Percentiles rank a stretch among this genome's conserved stretches.
Conservation (phyloP, 2,888 invertebrate species). For the Congeria kusceri region DNA sequence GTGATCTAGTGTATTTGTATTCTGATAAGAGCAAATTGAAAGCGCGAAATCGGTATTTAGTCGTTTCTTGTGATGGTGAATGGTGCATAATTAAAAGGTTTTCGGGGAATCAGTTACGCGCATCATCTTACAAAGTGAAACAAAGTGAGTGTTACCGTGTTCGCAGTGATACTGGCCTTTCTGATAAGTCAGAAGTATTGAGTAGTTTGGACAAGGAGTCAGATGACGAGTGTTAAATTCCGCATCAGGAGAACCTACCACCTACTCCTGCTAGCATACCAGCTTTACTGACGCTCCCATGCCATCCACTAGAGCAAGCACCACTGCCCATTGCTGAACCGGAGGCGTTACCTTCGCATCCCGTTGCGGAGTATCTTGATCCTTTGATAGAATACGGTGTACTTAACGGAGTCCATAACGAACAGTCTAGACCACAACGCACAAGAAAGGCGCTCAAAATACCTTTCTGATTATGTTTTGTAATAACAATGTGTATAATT, state of each 20-base stretch:
- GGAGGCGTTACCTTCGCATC: not conserved
- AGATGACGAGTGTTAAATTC: not conserved
- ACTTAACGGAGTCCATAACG: not conserved
- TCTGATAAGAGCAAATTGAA: slow-evolving; percentile 41
- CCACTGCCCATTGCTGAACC: not conserved
- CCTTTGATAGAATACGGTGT: too few relatives aligned
- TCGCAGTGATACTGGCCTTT: not conserved
- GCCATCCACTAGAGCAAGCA: not conserved
- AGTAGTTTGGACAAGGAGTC: not conserved
- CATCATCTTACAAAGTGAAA: slow-evolving; percentile 55
- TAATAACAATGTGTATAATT: too few relatives aligned
- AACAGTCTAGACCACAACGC: not conserved
- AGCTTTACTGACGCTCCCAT: not conserved
- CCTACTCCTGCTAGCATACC: not conserved
- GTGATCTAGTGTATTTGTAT: slow-evolving; percentile 59
- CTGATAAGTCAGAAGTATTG: not conserved
- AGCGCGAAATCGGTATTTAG: slow-evolving; percentile 53
- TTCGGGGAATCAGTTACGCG: slow-evolving; percentile 48
- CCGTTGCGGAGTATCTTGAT: not conserved
- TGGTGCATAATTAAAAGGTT: slow-evolving; percentile 64
- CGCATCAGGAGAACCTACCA: not conserved
- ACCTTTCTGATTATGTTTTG: not conserved
- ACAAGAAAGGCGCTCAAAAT: not conserved
- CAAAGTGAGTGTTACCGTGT: slow-evolving; percentile 52
- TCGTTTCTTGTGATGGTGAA: slow-evolving; percentile 37